Base-by-base conservation (phyloP, 2,888 invertebrate species). In the Proisotoma minuta region DNA sequence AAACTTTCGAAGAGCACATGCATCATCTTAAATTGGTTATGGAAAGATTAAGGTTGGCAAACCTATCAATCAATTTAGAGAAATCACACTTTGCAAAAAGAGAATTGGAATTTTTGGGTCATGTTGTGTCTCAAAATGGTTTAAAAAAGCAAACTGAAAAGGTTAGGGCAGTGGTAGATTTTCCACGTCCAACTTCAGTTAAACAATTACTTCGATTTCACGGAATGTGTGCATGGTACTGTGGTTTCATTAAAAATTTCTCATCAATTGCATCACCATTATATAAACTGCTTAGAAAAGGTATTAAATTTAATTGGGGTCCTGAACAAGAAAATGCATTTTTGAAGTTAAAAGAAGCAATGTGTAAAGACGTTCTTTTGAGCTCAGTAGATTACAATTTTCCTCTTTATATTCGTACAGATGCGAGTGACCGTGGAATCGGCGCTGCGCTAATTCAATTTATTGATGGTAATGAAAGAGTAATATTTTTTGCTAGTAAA, bases 171-270 rank as follows among this genome's bases (percentile, higher is more conserved):
- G 67, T 74, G 2, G 22, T 10, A 0, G 65, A 70, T 0, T 71
- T 71, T 62, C 74, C 71, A 22, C 47, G 24, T 5, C 71, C 74
- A 1, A 58, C 18, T 51, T 28, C 1, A 5, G 53, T 62, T 4
- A 60, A 51, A 58, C 50, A 71, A 29, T n/a, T 72, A 1, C 64
- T 57, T 24, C 69, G 69, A 26, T 75, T 75, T 60, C 24, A 73
- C 1, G 74, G 74, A 1, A 59, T 75, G 20, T 73, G 73, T 60
- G 62, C 61, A 1, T 75, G 74, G 59, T 74, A 75, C 59, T 51
- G 68, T n/a, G 18, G 63, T 68, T 66, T 71, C 52, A 71, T 74
- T 10, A 54, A 47, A 27, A 60, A 61, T 8, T 73, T 73, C 59
- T 65, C 70, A 3, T 52, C 59, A 1, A 66, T 70, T n/a, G 65